Evolutionary conservation across 2,113 vertebrate genomes (phyloP), one percentile per base, ranked within the genome.

Genomic region (Illadopsis cleaveri): DNA sequence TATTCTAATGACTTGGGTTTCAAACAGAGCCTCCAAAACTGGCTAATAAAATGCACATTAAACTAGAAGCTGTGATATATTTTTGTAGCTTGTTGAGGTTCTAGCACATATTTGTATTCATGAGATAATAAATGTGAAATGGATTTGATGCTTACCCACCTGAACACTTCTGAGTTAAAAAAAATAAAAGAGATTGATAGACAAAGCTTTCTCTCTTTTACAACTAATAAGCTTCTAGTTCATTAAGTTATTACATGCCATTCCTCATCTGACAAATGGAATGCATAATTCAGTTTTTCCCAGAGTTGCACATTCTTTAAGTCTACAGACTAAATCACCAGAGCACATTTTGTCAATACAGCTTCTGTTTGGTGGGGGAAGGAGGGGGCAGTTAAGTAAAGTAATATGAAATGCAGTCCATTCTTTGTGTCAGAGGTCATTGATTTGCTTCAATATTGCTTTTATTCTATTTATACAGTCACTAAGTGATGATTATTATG

Each of bases 161-260:
- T 94, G 76, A 90, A 84, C 48, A 57, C 83, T 82, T 90, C 24
- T 2, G 10, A 89, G 60, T 71, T 83, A 22, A 91, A 86, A 73
- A 89, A 86, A 62, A 62, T 38, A 42, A n/a, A 90, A 88, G 64
- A 69, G 70, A 92, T 78, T 65, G 72, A 92, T 90, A 71, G 86
- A 86, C 62, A 93, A 33, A 0, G 0, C 69, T 44, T 90, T 92
- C 75, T 94, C 37, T 80, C 72, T 92, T 90, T 92, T 84, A 79
- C 88, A 93, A 75, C 93, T 95, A 93, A 94, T 94, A 88, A 92
- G 82, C 88, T 92, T 96, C 76, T 89, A 95, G 88, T 84, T 96
- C 96, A 96, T 96, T 97, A 96, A 92, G 76, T 86, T 96, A 94
- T 94, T 96, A 86, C 92, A 84, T 89, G 88, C 76, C 90, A 94